These are phyloP conservation scores for Phymatocera aterrima DNA, from an alignment of 2,888 invertebrate genomes.

Conservation along the genomic window DNA sequence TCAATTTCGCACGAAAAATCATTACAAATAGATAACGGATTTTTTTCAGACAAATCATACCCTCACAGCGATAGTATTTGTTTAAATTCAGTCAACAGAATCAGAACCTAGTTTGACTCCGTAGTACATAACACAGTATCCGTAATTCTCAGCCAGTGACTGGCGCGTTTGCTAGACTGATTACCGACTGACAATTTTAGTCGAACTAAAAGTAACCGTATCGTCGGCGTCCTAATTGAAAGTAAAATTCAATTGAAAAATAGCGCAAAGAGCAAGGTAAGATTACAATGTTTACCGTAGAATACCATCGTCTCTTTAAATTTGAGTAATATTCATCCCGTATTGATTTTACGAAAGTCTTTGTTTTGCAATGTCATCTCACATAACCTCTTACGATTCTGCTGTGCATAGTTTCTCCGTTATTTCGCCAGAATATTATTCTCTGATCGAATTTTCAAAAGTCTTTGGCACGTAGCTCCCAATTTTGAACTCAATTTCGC, in stretches of 20 bases:
- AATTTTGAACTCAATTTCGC: neutral
- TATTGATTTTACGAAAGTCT: neutral
- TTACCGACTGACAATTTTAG: neutral
- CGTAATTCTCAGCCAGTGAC: conserved; percentile 14
- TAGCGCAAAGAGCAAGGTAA: conserved; percentile 4
- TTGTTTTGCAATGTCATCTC: conserved; percentile 68
- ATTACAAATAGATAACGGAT: neutral
- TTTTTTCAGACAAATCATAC: neutral
- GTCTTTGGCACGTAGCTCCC: neutral
- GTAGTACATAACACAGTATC: conserved; percentile 4
- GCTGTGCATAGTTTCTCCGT: neutral
- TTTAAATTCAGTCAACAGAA: neutral
- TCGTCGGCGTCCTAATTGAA: conserved; percentile 11
- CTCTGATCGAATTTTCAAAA: neutral
- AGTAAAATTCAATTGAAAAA: neutral
- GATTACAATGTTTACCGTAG: neutral
- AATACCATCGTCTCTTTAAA: neutral
- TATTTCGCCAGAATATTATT: neutral
- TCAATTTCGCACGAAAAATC: neutral
- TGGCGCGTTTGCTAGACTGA: conserved; percentile 36
- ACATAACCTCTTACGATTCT: conserved; percentile 34
- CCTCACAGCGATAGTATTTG: neutral
- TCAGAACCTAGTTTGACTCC: neutral
- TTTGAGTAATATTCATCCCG: neutral
- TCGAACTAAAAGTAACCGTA: too few relatives aligned